Evolutionary conservation across 2,113 vertebrate genomes (phyloP).

Genomic region (Columbina picui): DNA sequence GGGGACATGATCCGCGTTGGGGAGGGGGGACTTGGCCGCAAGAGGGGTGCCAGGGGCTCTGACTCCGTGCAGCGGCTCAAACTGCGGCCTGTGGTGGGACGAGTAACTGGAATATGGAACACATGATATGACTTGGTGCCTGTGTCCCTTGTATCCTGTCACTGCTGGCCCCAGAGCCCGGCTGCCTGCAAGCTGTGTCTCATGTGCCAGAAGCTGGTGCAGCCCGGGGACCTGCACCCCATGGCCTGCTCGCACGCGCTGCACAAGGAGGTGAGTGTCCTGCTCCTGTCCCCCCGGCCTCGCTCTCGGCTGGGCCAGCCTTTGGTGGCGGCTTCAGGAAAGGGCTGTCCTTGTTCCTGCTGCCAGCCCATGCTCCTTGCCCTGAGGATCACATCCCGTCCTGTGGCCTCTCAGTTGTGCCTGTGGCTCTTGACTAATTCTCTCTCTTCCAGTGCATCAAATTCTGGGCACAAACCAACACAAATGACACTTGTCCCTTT

Average conservation of each 20-base stretch:
- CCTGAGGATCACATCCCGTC: background rate
- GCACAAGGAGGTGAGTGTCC: slow-evolving; percentile 84
- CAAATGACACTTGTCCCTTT: slow-evolving; percentile 85
- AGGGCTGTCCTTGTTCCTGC: too few relatives aligned
- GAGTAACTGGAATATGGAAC: background rate
- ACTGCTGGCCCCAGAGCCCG: background rate
- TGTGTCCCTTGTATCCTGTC: background rate
- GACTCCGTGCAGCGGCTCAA: fast-evolving
- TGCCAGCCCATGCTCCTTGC: too few relatives aligned
- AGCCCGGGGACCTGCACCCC: slow-evolving; percentile 82
- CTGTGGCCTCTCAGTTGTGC: background rate
- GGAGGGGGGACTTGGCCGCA: fast-evolving
- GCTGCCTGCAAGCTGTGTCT: slow-evolving; percentile 85
- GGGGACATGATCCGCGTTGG: fast-evolving
- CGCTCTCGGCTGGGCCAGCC: too few relatives aligned
- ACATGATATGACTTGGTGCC: fast-evolving
- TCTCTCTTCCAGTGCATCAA: slow-evolving; percentile 84
- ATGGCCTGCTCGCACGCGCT: slow-evolving; percentile 86
- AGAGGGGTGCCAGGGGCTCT: fast-evolving
- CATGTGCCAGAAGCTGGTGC: slow-evolving; percentile 90
- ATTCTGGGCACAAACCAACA: slow-evolving; percentile 87
- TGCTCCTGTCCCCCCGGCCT: too few relatives aligned
- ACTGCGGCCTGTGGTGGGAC: background rate
- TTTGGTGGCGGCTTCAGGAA: too few relatives aligned
- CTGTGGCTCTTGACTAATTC: background rate